phyloP scores from a whole-genome alignment of 2,797 vertebrate genomes.

The Fistularia commersonii region DNA sequence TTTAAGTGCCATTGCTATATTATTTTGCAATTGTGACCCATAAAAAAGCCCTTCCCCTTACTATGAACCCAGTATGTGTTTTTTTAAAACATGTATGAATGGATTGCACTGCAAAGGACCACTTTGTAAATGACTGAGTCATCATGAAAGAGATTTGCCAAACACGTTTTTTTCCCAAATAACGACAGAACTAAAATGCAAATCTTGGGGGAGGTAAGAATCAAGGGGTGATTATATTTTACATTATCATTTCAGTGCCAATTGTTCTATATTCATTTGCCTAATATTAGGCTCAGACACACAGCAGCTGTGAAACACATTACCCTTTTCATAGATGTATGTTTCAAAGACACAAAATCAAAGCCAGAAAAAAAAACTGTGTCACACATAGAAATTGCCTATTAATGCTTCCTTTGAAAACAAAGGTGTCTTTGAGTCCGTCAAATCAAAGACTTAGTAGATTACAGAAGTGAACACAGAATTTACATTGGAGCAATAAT shows the following conservation, averaged over 20 bases:
- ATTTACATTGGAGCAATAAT: slow-evolving; percentile 49
- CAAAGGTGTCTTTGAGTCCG: slow-evolving; percentile 68
- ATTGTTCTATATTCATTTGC: slow-evolving; percentile 59
- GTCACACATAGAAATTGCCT: slow-evolving; percentile 55
- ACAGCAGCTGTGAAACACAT: slow-evolving; percentile 55
- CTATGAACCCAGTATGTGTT: no score
- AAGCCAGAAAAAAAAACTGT: slow-evolving; percentile 58
- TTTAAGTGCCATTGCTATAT: no score
- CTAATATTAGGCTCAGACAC: slow-evolving; percentile 28
- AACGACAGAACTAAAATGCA: slow-evolving; percentile 40
- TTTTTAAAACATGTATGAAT: no score
- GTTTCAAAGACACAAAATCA: slow-evolving; percentile 69
- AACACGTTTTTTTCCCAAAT: background rate
- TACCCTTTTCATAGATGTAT: slow-evolving; percentile 56
- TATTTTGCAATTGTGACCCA: no score
- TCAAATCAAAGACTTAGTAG: slow-evolving; percentile 62
- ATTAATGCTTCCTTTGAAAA: slow-evolving; percentile 65
- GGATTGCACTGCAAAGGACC: no score
- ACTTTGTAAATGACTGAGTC: no score
- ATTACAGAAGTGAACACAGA: slow-evolving; percentile 42
- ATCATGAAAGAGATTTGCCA: no score
- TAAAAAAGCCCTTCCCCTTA: no score
- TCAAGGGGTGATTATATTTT: slow-evolving; percentile 48
- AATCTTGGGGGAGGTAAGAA: slow-evolving; percentile 30
- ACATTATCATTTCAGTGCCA: slow-evolving; percentile 51